Evolutionary conservation across 2,113 vertebrate species (phyloP).

Genomic region (Setophaga kirtlandii): DNA sequence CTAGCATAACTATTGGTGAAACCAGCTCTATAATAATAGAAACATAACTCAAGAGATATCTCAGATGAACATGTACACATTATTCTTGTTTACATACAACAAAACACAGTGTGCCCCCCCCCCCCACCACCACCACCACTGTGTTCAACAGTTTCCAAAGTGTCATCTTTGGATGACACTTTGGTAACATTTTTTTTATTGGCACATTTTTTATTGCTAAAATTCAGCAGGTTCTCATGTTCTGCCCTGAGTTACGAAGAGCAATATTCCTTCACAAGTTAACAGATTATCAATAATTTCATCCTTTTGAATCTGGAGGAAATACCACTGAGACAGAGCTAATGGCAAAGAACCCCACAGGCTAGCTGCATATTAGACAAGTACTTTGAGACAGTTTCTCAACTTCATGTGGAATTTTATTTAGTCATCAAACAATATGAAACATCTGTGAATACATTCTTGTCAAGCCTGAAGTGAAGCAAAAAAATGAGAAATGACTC

Average conservation of each 20-base stretch:
- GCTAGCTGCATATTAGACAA: not conserved
- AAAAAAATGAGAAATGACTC: not conserved
- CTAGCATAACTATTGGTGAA: not conserved
- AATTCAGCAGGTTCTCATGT: not conserved
- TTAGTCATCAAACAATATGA: not conserved
- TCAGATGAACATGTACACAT: not conserved
- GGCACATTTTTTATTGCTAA: not conserved
- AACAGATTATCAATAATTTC: not conserved
- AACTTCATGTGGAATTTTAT: not conserved
- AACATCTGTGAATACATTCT: not conserved
- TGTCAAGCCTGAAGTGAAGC: not conserved
- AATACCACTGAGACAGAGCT: not conserved
- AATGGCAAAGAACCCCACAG: not conserved
- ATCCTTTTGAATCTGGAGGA: not conserved
- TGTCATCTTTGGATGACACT: too few relatives aligned
- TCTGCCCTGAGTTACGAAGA: not conserved
- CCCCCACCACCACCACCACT: fast-evolving
- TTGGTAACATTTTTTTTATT: too few relatives aligned
- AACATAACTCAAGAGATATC: not conserved
- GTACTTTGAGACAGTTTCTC: not conserved
- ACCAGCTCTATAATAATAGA: not conserved
- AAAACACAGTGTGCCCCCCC: too few relatives aligned
- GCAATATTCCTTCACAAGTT: not conserved
- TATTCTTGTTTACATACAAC: not conserved
- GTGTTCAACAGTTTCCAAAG: not conserved